These are phyloP conservation scores for Serranus cabrilla DNA, from an alignment of 2,797 vertebrate genomes.

Conservation along the genomic window DNA sequence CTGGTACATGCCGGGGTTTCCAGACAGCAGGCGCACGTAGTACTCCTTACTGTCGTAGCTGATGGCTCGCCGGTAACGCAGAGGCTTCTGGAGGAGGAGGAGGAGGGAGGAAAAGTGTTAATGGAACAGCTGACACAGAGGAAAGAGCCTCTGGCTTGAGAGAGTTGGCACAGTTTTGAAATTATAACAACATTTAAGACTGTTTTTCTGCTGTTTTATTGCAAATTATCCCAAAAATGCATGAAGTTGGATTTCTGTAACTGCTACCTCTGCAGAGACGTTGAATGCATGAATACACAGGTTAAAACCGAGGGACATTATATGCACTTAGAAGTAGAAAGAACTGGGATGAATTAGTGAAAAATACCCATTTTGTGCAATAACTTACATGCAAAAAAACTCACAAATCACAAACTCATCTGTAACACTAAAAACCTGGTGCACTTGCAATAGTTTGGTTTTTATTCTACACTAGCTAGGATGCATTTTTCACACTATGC, in stretches of 20 bases:
- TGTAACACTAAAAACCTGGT: background rate
- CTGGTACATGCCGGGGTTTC: slow-evolving; percentile 94
- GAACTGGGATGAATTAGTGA: background rate
- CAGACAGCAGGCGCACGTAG: slow-evolving; percentile 94
- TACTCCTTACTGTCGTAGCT: slow-evolving; percentile 99
- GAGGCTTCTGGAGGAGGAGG: slow-evolving; percentile 88
- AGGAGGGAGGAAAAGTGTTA: background rate
- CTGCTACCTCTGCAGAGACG: background rate
- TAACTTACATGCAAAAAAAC: background rate
- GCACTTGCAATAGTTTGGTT: background rate
- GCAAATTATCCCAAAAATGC: background rate
- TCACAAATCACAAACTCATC: background rate
- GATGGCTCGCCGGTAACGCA: slow-evolving; percentile 94
- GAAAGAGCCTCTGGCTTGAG: background rate
- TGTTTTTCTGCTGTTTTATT: background rate
- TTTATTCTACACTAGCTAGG: background rate
- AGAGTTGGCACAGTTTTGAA: background rate
- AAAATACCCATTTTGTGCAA: background rate
- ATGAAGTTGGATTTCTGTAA: background rate
- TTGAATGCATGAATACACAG: too few species aligned
- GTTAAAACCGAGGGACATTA: too few species aligned
- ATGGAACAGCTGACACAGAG: background rate
- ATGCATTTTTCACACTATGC: background rate
- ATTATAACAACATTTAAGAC: background rate
- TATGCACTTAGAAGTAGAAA: background rate